Percentiles rank a stretch among this genome's conserved stretches.
phyloP scores from a whole-genome alignment of 2,797 vertebrate species.

The Amniataba percoides region DNA sequence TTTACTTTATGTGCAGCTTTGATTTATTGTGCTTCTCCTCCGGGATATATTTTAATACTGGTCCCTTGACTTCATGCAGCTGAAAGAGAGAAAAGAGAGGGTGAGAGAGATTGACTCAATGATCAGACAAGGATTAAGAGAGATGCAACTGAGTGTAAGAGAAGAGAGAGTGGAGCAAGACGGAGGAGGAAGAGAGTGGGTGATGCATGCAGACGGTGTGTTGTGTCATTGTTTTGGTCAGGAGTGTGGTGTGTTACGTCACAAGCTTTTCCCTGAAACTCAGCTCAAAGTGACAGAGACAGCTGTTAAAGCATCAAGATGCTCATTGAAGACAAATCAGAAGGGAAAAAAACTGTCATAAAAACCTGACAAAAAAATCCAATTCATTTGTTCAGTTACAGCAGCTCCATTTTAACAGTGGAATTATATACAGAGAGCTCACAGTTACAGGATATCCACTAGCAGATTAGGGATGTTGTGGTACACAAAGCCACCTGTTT shows the following conservation, averaged over 20 bases:
- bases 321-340: neutral
- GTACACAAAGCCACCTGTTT: neutral
- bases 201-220: conserved; percentile 17
- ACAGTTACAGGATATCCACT: neutral
- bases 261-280: conserved; percentile 43
- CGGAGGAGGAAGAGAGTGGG: conserved; percentile 6
- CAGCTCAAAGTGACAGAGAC: conserved; percentile 29
- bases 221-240: conserved; percentile 26
- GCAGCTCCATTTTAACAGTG: neutral
- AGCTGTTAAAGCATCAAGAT: conserved; percentile 18
- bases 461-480: neutral
- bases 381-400: neutral
- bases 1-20: neutral
- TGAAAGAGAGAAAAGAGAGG: conserved; percentile 25
- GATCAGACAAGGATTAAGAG: conserved; percentile 32
- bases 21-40: conserved; percentile 7
- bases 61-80: conserved; percentile 27
- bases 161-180: neutral
- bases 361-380: neutral
- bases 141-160: neutral
- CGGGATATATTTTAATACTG: neutral
- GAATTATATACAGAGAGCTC: neutral
- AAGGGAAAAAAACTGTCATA: neutral
- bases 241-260: conserved; percentile 35
- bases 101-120: conserved; percentile 8